Evolutionary conservation across 2,797 vertebrate genomes (phyloP).

Genomic region (Channallabes apus): DNA sequence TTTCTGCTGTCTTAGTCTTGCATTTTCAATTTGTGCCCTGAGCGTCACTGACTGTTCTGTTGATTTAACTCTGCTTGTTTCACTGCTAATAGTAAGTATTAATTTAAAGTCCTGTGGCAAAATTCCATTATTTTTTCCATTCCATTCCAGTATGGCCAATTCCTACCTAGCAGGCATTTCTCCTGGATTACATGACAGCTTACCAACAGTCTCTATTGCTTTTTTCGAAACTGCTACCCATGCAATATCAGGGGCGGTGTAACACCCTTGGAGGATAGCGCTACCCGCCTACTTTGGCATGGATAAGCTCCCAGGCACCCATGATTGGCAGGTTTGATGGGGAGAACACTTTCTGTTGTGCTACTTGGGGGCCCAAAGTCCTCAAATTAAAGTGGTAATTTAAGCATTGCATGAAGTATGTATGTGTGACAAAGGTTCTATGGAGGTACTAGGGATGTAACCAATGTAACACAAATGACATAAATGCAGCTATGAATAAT

Average conservation of each 20-base stretch:
- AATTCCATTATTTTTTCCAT: neutral
- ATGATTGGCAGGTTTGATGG: neutral
- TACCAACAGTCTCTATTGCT: too few species aligned
- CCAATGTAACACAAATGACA: neutral
- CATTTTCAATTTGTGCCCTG: too few species aligned
- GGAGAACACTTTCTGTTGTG: neutral
- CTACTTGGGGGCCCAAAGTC: too few species aligned
- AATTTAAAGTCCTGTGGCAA: too few species aligned
- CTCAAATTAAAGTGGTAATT: too few species aligned
- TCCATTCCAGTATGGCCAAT: neutral
- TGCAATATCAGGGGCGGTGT: neutral
- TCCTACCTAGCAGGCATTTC: neutral
- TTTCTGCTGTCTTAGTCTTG: too few species aligned
- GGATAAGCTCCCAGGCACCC: neutral
- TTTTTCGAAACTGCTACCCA: neutral
- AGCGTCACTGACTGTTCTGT: too few species aligned
- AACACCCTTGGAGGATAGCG: neutral
- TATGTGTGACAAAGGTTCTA: neutral
- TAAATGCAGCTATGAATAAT: neutral
- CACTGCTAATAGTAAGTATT: too few species aligned
- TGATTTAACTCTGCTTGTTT: too few species aligned
- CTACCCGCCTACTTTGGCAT: neutral
- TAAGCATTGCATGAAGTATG: neutral
- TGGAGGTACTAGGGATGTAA: neutral
- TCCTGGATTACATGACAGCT: neutral